A percentile compares a stretch with the other conserved stretches of the same genome.
phyloP scores from a whole-genome alignment of 2,113 vertebrate species.

The Sander vitreus region DNA sequence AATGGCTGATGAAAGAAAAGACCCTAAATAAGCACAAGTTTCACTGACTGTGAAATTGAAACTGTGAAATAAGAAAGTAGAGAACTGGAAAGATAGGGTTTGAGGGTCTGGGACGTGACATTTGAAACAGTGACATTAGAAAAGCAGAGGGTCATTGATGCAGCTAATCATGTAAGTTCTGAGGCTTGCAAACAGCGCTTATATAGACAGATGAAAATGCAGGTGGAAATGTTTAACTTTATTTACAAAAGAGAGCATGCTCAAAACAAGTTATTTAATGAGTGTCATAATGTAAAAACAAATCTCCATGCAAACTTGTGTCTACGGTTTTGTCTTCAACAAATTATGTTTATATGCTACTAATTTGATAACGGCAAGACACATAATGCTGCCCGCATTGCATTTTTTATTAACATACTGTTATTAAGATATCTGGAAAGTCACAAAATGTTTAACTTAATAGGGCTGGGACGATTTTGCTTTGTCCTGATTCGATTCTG shows the following conservation, averaged over 20 bases:
- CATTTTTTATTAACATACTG: no score
- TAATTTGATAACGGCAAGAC: background rate
- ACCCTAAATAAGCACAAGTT: slow-evolving; percentile 20
- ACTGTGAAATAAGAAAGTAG: slow-evolving; percentile 13
- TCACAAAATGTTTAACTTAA: no score
- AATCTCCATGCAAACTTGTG: background rate
- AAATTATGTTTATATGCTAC: background rate
- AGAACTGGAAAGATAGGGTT: slow-evolving; percentile 6
- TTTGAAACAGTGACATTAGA: slow-evolving; percentile 18
- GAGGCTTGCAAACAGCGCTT: background rate
- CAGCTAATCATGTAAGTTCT: slow-evolving; percentile 33
- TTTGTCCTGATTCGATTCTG: no score
- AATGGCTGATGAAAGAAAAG: slow-evolving; percentile 8
- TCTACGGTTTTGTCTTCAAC: background rate
- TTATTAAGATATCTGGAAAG: no score
- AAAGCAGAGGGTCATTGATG: slow-evolving; percentile 13
- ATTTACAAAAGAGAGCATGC: background rate
- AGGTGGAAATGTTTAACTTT: background rate
- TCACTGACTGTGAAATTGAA: slow-evolving; percentile 58
- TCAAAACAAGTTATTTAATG: background rate
- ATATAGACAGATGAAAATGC: background rate
- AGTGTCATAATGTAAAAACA: background rate
- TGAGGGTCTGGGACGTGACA: slow-evolving; percentile 5
- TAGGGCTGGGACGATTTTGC: no score
- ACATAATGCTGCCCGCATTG: background rate